These are phyloP conservation scores for Gobio occitaniae DNA, from an alignment of 2,797 vertebrate genomes.

Conservation along the genomic window DNA sequence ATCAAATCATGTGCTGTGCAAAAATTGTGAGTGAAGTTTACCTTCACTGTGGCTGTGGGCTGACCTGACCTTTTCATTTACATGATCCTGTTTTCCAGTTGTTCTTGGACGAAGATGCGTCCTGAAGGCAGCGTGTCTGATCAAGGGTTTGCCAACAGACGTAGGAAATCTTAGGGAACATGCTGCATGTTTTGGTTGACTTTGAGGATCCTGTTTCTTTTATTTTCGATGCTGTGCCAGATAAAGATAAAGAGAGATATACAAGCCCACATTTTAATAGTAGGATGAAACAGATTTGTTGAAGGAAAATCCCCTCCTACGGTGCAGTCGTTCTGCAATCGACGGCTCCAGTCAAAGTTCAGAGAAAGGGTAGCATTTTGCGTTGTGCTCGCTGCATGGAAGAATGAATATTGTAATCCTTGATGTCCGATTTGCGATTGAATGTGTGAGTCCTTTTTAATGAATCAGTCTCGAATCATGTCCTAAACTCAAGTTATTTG, in stretches of 20 bases:
- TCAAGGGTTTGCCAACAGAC: conserved; percentile 17
- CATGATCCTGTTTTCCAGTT: conserved; percentile 20
- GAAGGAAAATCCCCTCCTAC: conserved; percentile 30
- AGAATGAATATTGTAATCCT: neutral
- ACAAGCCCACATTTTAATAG: conserved; percentile 38
- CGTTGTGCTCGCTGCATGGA: neutral
- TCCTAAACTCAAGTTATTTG: conserved; percentile 1
- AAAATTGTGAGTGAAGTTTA: conserved; percentile 25
- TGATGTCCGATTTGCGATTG: conserved; percentile 10
- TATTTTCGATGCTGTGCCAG: conserved; percentile 26
- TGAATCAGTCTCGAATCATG: neutral
- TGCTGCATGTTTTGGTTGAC: conserved; percentile 16
- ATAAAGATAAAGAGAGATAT: conserved; percentile 2
- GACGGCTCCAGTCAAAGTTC: conserved; percentile 13
- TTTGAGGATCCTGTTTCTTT: conserved; percentile 31
- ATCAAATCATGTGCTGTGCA: conserved; percentile 22
- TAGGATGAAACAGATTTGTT: conserved; percentile 15
- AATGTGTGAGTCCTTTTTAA: neutral
- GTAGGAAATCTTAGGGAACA: neutral
- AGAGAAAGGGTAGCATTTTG: neutral
- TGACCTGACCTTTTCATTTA: conserved; percentile 19
- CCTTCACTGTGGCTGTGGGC: neutral
- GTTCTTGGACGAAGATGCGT: neutral
- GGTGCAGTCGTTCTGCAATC: neutral
- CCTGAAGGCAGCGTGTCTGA: conserved; percentile 19